Percentiles rank a stretch among this genome's conserved stretches.
These are phyloP conservation scores for Tortrix viridana DNA, from an alignment of 2,888 invertebrate species.

Conservation along the genomic window DNA sequence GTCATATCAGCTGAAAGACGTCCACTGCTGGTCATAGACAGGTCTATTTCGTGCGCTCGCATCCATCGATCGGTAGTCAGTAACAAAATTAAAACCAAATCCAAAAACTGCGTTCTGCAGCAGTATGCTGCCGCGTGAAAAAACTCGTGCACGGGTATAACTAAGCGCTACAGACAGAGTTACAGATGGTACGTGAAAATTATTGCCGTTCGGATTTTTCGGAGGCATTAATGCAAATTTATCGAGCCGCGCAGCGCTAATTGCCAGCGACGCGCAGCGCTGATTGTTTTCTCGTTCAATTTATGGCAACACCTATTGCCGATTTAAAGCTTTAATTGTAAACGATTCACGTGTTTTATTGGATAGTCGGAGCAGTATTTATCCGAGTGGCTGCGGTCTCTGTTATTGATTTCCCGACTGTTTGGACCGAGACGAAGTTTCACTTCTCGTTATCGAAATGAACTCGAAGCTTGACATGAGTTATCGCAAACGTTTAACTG, in stretches of 20 bases:
- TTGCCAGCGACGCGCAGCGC: conserved; percentile 80
- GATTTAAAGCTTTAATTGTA: conserved; percentile 84
- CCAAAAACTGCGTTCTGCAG: conserved; percentile 45
- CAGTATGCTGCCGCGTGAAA: conserved; percentile 46
- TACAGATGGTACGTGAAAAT: conserved; percentile 77
- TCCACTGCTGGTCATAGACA: no score
- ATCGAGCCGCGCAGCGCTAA: conserved; percentile 82
- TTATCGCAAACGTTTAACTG: conserved; percentile 46
- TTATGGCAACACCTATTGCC: conserved; percentile 85
- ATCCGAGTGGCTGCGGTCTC: conserved; percentile 75
- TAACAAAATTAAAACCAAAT: conserved; percentile 36
- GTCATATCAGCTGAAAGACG: no score
- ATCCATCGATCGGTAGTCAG: conserved; percentile 4
- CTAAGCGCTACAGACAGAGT: conserved; percentile 26
- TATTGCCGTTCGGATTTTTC: conserved; percentile 82
- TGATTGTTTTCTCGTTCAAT: conserved; percentile 83
- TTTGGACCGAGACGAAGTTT: conserved; percentile 59
- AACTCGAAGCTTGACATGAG: conserved; percentile 51
- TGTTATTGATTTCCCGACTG: conserved; percentile 76
- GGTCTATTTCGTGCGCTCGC: no score
- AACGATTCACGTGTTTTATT: conserved; percentile 84
- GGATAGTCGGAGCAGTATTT: conserved; percentile 80
- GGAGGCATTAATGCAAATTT: conserved; percentile 84
- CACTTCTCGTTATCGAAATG: conserved; percentile 52
- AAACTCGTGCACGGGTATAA: conserved; percentile 35